Percentiles rank a stretch among this genome's conserved stretches.
phyloP scores from a whole-genome alignment of 2,888 invertebrate species.

The Camponotus fellah region DNA sequence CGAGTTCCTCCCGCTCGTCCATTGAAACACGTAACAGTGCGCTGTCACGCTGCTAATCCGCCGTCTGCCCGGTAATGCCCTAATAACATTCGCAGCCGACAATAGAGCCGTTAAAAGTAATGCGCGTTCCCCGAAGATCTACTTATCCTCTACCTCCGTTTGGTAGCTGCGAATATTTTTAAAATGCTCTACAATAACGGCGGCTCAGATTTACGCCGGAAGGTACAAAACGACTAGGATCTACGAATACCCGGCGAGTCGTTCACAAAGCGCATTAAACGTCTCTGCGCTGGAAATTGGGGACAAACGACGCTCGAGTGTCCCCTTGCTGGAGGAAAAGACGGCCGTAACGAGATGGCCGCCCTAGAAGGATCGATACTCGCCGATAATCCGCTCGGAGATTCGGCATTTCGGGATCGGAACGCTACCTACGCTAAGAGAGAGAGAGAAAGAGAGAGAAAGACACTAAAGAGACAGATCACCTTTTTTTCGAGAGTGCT shows the following conservation, averaged over 20 bases:
- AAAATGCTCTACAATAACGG: constrained; percentile 55
- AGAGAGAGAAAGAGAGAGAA: not conserved
- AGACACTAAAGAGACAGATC: constrained; percentile 36
- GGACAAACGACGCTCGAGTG: constrained; percentile 62
- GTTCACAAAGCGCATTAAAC: constrained; percentile 74
- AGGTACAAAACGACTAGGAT: constrained; percentile 34
- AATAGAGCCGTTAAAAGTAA: constrained; percentile 65
- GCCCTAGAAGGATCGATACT: constrained; percentile 42
- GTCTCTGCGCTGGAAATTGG: constrained; percentile 63
- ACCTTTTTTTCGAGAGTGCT: constrained; percentile 30
- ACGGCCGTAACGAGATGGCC: constrained; percentile 47
- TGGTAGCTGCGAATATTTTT: constrained; percentile 36
- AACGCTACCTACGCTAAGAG: constrained; percentile 41
- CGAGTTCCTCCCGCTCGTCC: constrained; percentile 59
- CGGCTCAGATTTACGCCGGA: constrained; percentile 57
- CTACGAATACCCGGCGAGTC: constrained; percentile 61
- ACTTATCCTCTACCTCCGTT: not conserved
- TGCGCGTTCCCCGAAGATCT: constrained; percentile 27
- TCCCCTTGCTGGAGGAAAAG: constrained; percentile 42
- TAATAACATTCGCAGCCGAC: constrained; percentile 77
- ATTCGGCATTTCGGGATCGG: constrained; percentile 48
- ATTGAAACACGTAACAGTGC: constrained; percentile 73
- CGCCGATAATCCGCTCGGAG: constrained; percentile 54
- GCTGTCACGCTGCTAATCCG: constrained; percentile 69
- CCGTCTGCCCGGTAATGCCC: constrained; percentile 75